A percentile compares a stretch with the other conserved stretches of the same genome.
Evolutionary conservation across 2,113 vertebrate genomes (phyloP).

Genomic region (Lipophrys pholis): DNA sequence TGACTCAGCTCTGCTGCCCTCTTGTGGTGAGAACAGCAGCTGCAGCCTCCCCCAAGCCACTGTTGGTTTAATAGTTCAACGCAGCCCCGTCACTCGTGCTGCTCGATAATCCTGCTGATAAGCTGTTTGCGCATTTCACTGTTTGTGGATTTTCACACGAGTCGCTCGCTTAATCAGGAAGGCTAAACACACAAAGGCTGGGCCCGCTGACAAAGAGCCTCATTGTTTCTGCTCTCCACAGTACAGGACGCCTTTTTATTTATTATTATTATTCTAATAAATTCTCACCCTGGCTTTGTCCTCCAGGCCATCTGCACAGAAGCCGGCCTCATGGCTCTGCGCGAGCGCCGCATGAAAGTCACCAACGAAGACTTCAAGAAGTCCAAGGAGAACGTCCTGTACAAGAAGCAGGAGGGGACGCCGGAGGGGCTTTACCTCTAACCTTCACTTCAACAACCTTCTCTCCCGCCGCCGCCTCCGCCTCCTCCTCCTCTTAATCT

Average conservation of each 20-base stretch:
- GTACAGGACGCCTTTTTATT: not conserved
- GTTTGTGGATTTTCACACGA: not conserved
- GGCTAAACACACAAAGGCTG: conserved; percentile 4
- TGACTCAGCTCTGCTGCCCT: conserved; percentile 57
- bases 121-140: not conserved
- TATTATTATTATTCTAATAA: too few species aligned
- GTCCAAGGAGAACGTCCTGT: conserved; percentile 98
- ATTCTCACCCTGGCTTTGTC: too few species aligned
- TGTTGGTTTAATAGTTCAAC: not conserved
- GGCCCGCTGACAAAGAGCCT: not conserved
- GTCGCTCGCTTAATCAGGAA: not conserved
- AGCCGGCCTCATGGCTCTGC: conserved; percentile 95
- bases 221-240: not conserved
- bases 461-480: not conserved
- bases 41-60: too few species aligned
- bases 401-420: conserved; percentile 99
- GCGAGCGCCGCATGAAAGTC: conserved; percentile 98
- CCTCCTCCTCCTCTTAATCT: conserved; percentile 4
- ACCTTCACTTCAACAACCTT: conserved; percentile 29
- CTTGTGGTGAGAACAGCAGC: conserved; percentile 30
- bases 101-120: not conserved
- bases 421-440: conserved; percentile 91
- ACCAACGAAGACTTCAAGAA: conserved; percentile 99
- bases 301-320: conserved; percentile 97
- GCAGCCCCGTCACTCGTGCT: not conserved